A percentile compares a stretch with the other conserved stretches of the same genome.
Evolutionary conservation across 2,888 invertebrate species (phyloP).

Genomic region (Drosophila cracens): DNA sequence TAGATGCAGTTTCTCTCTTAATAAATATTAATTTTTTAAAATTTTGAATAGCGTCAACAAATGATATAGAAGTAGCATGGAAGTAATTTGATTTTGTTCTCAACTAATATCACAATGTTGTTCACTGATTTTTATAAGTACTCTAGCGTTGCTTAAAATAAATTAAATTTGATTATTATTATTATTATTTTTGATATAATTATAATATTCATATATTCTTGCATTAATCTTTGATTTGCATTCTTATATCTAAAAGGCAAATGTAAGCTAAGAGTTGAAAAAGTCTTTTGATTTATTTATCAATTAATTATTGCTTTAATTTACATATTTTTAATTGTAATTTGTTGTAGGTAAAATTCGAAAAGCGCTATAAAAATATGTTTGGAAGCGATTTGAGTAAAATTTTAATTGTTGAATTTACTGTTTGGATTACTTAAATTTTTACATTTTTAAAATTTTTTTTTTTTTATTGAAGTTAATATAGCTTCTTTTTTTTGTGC

Average conservation of each 20-base stretch:
- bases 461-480: constrained; percentile 25
- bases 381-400: constrained; percentile 77
- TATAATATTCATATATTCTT: constrained; percentile 24
- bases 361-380: constrained; percentile 82
- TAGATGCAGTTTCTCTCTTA: neutral
- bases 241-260: constrained; percentile 76
- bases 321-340: constrained; percentile 50
- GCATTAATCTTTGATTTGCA: constrained; percentile 52
- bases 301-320: constrained; percentile 67
- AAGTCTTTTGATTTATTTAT: constrained; percentile 69
- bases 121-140: constrained; percentile 66
- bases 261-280: constrained; percentile 76
- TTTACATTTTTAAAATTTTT: constrained; percentile 36
- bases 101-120: constrained; percentile 81
- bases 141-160: constrained; percentile 43
- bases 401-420: constrained; percentile 32
- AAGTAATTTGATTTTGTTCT: constrained; percentile 78
- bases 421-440: constrained; percentile 36
- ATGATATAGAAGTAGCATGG: constrained; percentile 74
- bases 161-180: constrained; percentile 34
- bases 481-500: constrained; percentile 16
- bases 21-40: neutral
- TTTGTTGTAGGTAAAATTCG: constrained; percentile 59
- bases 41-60: constrained; percentile 30
- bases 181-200: constrained; percentile 17